Conservation (phyloP, 2,113 vertebrate genomes). For the Galemys pyrenaicus region DNA sequence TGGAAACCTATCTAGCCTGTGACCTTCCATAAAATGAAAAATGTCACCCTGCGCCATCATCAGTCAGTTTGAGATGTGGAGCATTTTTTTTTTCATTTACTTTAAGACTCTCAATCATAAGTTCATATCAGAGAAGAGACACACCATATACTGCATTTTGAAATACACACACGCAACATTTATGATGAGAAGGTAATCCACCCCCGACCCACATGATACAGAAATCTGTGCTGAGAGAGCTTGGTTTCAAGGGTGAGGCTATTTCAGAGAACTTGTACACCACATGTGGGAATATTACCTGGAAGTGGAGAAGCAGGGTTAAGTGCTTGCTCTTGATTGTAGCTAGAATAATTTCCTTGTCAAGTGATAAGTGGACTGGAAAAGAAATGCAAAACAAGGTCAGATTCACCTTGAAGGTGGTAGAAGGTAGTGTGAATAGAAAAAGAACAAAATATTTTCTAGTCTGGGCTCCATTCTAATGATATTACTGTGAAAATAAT, state of each 20-base stretch:
- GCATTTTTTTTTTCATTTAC: not conserved
- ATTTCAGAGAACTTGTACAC: not conserved
- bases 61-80: not conserved
- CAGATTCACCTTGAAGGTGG: slow-evolving; percentile 37
- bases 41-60: not conserved
- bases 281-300: not conserved
- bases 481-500: not conserved
- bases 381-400: slow-evolving; percentile 50
- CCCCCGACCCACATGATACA: not conserved
- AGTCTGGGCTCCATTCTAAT: not conserved
- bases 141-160: not conserved
- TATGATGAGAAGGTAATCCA: not conserved
- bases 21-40: slow-evolving; percentile 40
- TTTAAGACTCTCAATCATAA: not conserved
- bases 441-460: slow-evolving; percentile 15
- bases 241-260: not conserved
- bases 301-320: not conserved
- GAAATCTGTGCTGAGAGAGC: not conserved
- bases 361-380: not conserved
- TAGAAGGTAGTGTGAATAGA: not conserved
- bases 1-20: not conserved
- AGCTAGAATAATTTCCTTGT: slow-evolving; percentile 46
- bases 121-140: not conserved
- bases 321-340: slow-evolving; percentile 33
- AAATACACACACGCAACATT: not conserved